Evolutionary conservation across 2,797 vertebrate genomes (phyloP).

Genomic region (Florisuga fusca): DNA sequence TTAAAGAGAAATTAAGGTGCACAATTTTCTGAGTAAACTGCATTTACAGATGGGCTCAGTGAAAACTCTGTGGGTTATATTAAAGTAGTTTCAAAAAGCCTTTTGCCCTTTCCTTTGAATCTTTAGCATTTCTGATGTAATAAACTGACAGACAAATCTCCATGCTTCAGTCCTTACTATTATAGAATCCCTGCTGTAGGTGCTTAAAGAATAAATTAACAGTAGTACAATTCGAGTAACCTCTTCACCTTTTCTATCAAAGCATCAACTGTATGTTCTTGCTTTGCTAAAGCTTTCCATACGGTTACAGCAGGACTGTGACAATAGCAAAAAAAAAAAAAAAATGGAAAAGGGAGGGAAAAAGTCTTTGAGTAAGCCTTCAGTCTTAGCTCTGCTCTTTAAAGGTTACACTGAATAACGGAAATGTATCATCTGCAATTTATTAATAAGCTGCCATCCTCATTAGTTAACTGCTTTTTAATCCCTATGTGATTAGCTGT

Average conservation of each 20-base stretch:
- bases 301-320: slow-evolving; percentile 82
- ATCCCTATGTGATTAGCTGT: slow-evolving; percentile 71
- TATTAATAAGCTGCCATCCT: slow-evolving; percentile 71
- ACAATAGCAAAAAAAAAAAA: slow-evolving; percentile 33
- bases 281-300: slow-evolving; percentile 84
- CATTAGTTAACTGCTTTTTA: slow-evolving; percentile 77
- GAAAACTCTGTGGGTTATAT: slow-evolving; percentile 61
- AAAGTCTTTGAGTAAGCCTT: slow-evolving; percentile 56
- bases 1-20: slow-evolving; percentile 39
- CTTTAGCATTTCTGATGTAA: slow-evolving; percentile 71
- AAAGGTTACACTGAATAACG: slow-evolving; percentile 66
- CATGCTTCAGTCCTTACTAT: slow-evolving; percentile 78
- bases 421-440: slow-evolving; percentile 64
- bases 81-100: slow-evolving; percentile 61
- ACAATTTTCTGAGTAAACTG: slow-evolving; percentile 56
- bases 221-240: slow-evolving; percentile 86
- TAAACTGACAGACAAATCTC: slow-evolving; percentile 73
- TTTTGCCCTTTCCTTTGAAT: slow-evolving; percentile 59
- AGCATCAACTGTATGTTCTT: slow-evolving; percentile 84
- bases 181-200: slow-evolving; percentile 87
- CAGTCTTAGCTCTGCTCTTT: slow-evolving; percentile 59
- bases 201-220: slow-evolving; percentile 91
- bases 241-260: slow-evolving; percentile 85
- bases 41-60: slow-evolving; percentile 46
- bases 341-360: slow-evolving; percentile 21